A percentile compares a stretch with the other conserved stretches of the same genome.
Conservation (phyloP, 2,888 invertebrate genomes). For the Chrysomela aeneicollis region DNA sequence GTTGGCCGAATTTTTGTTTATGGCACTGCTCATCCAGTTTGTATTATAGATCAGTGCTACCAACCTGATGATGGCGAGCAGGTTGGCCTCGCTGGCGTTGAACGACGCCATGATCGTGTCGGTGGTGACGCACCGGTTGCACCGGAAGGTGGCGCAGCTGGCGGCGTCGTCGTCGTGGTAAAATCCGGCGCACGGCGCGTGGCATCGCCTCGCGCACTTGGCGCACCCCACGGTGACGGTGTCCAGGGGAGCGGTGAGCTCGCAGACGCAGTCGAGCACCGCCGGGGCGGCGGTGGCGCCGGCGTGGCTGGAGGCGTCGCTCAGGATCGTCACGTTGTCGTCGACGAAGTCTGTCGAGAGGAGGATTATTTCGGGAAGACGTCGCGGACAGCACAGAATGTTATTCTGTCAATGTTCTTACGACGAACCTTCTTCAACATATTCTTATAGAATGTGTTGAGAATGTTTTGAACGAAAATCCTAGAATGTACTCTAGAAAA, state of each 20-base stretch:
- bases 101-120: neutral
- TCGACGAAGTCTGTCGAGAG: neutral
- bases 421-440: too few species aligned
- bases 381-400: too few species aligned
- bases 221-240: neutral
- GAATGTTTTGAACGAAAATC: too few species aligned
- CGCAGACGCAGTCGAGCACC: neutral
- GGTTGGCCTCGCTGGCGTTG: neutral
- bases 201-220: neutral
- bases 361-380: too few species aligned
- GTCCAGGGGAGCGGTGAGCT: neutral
- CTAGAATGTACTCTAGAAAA: too few species aligned
- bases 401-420: too few species aligned
- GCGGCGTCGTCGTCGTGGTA: slow-evolving; percentile 78
- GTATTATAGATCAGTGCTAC: neutral
- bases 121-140: neutral
- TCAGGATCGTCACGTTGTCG: neutral
- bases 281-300: neutral
- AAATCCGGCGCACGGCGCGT: slow-evolving; percentile 74
- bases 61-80: neutral
- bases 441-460: too few species aligned
- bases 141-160: neutral
- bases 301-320: neutral
- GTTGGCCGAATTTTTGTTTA: too few species aligned
- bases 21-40: too few species aligned